These are phyloP conservation scores for Drosophila neonasuta DNA, from an alignment of 2,888 invertebrate genomes.

Conservation along the genomic window DNA sequence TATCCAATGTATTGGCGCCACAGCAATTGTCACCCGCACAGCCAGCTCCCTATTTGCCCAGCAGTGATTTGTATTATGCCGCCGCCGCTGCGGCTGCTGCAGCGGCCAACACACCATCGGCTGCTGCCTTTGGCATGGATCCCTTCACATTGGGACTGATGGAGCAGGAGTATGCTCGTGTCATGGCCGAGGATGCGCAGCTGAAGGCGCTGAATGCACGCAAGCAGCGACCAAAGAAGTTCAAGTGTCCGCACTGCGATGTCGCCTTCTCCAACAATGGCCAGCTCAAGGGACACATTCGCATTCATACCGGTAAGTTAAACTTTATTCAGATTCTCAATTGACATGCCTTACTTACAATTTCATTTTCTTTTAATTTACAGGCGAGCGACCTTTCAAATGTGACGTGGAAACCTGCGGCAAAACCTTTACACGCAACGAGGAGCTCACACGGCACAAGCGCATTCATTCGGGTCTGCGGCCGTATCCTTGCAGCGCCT, in stretches of 20 bases:
- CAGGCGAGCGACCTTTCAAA: slow-evolving; percentile 92
- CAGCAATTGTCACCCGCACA: slow-evolving; percentile 49
- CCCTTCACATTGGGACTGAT: slow-evolving; percentile 83
- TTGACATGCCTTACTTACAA: slow-evolving; percentile 34
- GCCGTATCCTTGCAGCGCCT: slow-evolving; percentile 92
- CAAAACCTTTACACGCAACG: slow-evolving; percentile 95
- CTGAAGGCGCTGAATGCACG: slow-evolving; percentile 86
- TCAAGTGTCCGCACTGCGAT: slow-evolving; percentile 94
- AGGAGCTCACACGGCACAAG: slow-evolving; percentile 95
- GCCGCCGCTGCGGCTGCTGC: slow-evolving; percentile 70
- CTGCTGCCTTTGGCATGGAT: slow-evolving; percentile 77
- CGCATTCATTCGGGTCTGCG: slow-evolving; percentile 93
- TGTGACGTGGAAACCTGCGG: slow-evolving; percentile 93
- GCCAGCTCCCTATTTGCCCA: slow-evolving; percentile 46
- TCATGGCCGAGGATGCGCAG: slow-evolving; percentile 88
- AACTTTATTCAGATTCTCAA: background rate
- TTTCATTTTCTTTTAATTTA: slow-evolving; percentile 1
- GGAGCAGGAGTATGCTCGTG: slow-evolving; percentile 88
- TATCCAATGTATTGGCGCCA: slow-evolving; percentile 27
- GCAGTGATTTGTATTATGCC: slow-evolving; percentile 65
- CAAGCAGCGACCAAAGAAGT: slow-evolving; percentile 94
- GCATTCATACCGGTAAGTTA: slow-evolving; percentile 92
- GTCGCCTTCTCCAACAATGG: slow-evolving; percentile 97
- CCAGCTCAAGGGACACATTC: slow-evolving; percentile 94
- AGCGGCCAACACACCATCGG: slow-evolving; percentile 46